Percentiles rank a stretch among this genome's conserved stretches.
phyloP scores from a whole-genome alignment of 2,797 vertebrate genomes.

The Varecia variegata region DNA sequence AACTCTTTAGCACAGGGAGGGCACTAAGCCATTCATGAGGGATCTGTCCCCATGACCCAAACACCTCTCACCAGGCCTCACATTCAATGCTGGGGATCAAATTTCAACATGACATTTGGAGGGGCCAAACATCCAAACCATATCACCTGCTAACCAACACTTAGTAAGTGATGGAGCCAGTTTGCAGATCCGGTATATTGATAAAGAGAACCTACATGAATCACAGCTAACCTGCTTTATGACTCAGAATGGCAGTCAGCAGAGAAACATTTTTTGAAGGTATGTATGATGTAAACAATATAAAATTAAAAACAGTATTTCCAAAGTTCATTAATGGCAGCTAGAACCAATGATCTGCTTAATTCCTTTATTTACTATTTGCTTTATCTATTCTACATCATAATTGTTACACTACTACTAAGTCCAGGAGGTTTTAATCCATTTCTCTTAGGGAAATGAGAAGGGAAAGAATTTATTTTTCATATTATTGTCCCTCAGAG shows the following conservation, averaged over 20 bases:
- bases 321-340: slow-evolving; percentile 46
- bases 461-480: slow-evolving; percentile 5
- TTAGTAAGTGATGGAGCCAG: not conserved
- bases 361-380: slow-evolving; percentile 59
- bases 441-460: slow-evolving; percentile 58
- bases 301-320: slow-evolving; percentile 13
- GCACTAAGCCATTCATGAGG: not conserved
- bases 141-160: not conserved
- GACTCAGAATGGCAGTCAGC: not conserved
- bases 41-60: not conserved
- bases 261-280: not conserved
- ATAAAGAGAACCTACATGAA: not conserved
- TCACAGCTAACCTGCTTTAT: not conserved
- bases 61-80: not conserved
- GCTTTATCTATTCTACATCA: slow-evolving; percentile 51
- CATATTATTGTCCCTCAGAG: not conserved
- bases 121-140: not conserved
- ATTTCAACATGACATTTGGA: not conserved
- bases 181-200: not conserved
- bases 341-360: slow-evolving; percentile 56
- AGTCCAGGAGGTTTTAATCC: slow-evolving; percentile 58
- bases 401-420: slow-evolving; percentile 10
- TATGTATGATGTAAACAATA: not conserved
- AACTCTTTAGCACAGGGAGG: not conserved
- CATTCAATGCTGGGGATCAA: not conserved